Evolutionary conservation across 2,113 vertebrate genomes (phyloP).

Genomic region (Oreochromis niloticus): DNA sequence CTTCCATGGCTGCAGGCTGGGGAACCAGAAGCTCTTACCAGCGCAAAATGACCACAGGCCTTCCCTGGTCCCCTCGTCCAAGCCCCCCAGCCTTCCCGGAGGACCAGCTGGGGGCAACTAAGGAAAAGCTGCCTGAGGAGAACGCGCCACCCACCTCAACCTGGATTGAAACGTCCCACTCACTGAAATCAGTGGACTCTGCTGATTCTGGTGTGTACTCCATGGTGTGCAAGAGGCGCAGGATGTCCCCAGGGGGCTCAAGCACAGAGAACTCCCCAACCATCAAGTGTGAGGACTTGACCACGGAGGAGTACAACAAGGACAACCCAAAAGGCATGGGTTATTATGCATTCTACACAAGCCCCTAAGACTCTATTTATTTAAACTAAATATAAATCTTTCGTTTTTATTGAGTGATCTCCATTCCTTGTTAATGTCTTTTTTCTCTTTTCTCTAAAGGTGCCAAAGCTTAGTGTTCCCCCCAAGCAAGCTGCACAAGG

Average conservation of each 20-base stretch:
- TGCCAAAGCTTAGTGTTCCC: conserved; percentile 90
- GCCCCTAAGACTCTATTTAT: conserved; percentile 83
- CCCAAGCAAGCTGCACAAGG: conserved; percentile 69
- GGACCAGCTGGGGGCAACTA: conserved; percentile 81
- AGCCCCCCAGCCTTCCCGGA: conserved; percentile 89
- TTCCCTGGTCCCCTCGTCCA: conserved; percentile 92
- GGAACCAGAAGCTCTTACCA: conserved; percentile 87
- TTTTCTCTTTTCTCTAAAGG: conserved; percentile 80
- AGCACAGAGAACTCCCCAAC: conserved; percentile 95
- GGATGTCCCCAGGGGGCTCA: conserved; percentile 89
- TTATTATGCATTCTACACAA: conserved; percentile 96
- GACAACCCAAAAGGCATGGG: conserved; percentile 96
- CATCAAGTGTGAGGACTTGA: conserved; percentile 97
- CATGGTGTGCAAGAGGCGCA: conserved; percentile 90
- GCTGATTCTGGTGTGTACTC: conserved; percentile 89
- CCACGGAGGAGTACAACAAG: conserved; percentile 90
- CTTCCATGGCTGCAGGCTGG: conserved; percentile 91
- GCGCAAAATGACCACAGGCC: conserved; percentile 87
- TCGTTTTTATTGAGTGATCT: conserved; percentile 58
- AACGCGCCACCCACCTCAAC: conserved; percentile 64
- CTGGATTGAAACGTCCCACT: conserved; percentile 91
- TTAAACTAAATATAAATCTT: conserved; percentile 51
- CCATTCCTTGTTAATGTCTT: conserved; percentile 63
- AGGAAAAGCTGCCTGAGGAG: conserved; percentile 95
- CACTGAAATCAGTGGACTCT: conserved; percentile 93